A percentile compares a stretch with the other conserved stretches of the same genome.
phyloP scores from a whole-genome alignment of 2,113 vertebrate genomes.

The Struthio camelus region DNA sequence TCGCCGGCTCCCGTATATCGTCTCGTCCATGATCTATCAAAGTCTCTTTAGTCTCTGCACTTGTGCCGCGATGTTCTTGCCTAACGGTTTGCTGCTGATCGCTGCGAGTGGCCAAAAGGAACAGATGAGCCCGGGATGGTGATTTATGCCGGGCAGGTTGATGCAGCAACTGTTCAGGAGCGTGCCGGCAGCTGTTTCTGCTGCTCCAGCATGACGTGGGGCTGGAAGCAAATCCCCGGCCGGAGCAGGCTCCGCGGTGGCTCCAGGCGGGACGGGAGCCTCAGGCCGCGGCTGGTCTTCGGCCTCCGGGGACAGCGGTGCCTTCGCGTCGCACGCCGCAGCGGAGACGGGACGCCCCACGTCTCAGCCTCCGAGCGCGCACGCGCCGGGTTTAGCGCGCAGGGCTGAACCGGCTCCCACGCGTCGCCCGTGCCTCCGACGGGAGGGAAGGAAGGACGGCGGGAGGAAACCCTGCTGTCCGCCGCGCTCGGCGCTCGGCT shows the following conservation, averaged over 20 bases:
- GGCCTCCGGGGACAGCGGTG: too few relatives aligned
- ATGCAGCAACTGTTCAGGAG: not conserved
- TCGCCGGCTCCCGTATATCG: rapidly evolving
- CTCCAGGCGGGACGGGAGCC: rapidly evolving
- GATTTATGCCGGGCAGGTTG: not conserved
- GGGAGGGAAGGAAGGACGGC: too few relatives aligned
- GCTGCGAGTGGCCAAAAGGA: not conserved
- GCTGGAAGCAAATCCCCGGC: not conserved
- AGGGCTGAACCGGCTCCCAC: too few relatives aligned
- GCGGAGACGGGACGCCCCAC: too few relatives aligned
- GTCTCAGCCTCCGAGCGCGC: too few relatives aligned
- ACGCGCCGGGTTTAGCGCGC: too few relatives aligned
- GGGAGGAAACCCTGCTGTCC: too few relatives aligned
- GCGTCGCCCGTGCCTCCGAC: too few relatives aligned
- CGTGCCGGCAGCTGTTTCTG: not conserved
- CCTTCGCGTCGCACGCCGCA: too few relatives aligned
- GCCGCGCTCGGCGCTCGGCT: too few relatives aligned
- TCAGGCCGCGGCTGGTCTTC: too few relatives aligned
- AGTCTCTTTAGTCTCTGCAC: not conserved
- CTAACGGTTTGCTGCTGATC: not conserved
- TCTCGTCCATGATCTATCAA: rapidly evolving
- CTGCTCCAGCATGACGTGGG: not conserved
- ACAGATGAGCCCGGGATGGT: not conserved
- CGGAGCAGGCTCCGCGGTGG: rapidly evolving
- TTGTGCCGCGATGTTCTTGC: rapidly evolving